Evolutionary conservation across 2,888 invertebrate species (phyloP), one percentile per base, ranked within the genome.

Genomic region (Drosophila helvetica): DNA sequence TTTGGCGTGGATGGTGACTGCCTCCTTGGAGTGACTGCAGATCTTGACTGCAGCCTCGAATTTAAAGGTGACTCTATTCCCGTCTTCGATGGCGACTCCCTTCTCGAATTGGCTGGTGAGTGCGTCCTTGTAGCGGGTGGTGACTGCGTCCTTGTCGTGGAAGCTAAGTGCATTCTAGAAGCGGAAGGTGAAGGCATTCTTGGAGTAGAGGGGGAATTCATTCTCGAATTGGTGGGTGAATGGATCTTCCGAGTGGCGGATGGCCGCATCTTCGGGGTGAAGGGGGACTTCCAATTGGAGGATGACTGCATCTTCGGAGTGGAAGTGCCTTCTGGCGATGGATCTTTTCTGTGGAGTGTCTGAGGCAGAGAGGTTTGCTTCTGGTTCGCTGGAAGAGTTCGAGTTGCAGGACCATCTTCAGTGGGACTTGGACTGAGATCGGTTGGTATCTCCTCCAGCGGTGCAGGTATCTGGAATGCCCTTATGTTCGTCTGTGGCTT

Each of bases 321-420:
- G 48, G 50, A 9, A 6, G 3, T 25, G 2, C 25, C 30, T 43
- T 63, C n/a, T 33, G 55, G 10, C 10, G 33, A 12, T 33, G 12
- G 3, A 33, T 12, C 33, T 10, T 9, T 17, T 38, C n/a, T 3
- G 6, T 25, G 18, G 9, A 48, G 55, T 43, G 43, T n/a, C 5
- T 7, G 50, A n/a, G 55, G 50, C 33, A 56, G 19, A 7, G 65
- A 17, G 15, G 65, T 10, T 27, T n/a, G 12, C 15, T 27, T 19
- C 2, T 50, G 65, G 27, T 50, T 51, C 45, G n/a, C 42, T 46
- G 27, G 25, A 10, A 46, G n/a, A 2, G 7, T 7, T n/a, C n/a
- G n/a, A 38, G 7, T 38, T 6, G n/a, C n/a, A n/a, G 38, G 7
- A 7, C n/a, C 38, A 1, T 38, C 38, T n/a, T 38, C 38, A 7